Evolutionary conservation across 2,797 vertebrate species (phyloP).

Genomic region (Poecilia picta): DNA sequence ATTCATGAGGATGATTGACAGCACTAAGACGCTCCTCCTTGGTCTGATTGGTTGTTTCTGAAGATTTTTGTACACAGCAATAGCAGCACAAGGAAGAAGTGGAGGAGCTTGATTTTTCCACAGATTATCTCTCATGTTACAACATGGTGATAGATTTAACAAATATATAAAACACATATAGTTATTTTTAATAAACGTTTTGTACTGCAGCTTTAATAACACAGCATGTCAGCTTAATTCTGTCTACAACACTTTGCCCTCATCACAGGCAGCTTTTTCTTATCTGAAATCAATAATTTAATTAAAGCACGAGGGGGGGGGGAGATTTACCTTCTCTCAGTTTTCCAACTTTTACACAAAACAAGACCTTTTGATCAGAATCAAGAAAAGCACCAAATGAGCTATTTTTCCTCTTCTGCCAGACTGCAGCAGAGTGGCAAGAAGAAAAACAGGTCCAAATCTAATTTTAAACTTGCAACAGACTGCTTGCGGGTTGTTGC

Average conservation of each 20-base stretch:
- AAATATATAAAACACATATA: too few species aligned
- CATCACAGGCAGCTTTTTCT: not conserved
- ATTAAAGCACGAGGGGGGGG: not conserved
- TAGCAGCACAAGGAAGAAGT: too few species aligned
- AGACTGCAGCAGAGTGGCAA: constrained; percentile 25
- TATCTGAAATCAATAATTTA: not conserved
- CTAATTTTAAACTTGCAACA: constrained; percentile 68
- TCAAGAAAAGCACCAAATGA: not conserved
- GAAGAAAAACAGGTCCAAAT: constrained; percentile 50
- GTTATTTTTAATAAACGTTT: too few species aligned
- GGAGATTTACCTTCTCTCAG: not conserved
- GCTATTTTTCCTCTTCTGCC: not conserved
- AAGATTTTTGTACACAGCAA: too few species aligned
- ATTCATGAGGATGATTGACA: too few species aligned
- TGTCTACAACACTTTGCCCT: not conserved
- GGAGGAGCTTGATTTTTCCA: too few species aligned
- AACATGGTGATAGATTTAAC: too few species aligned
- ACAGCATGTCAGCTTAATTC: not conserved
- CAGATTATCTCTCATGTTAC: too few species aligned
- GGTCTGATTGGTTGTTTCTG: too few species aligned
- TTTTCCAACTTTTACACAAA: not conserved
- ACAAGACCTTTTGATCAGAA: not conserved
- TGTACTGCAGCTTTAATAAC: not conserved
- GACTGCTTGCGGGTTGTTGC: constrained; percentile 67
- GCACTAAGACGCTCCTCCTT: too few species aligned